Base-by-base conservation (phyloP, 1,140 invertebrate species). In the Neoseiulus cucumeris region DNA sequence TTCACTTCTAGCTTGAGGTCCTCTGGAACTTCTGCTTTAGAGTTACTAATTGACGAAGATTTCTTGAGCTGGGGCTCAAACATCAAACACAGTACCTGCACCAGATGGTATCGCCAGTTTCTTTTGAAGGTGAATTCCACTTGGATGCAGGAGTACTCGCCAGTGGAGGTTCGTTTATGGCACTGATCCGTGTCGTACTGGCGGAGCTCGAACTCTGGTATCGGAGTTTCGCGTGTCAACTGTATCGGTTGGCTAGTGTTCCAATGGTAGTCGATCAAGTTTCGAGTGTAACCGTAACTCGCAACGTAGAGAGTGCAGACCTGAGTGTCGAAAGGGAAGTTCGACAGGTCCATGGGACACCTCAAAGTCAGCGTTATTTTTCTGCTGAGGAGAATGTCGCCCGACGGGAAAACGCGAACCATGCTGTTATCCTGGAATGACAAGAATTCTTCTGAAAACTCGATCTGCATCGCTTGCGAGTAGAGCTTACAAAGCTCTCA, bases 311-410 rank as follows among this genome's bases (percentile, higher is more conserved):
- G 25, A 12, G 12, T 25, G 22, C 51, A 59, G 14, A 59, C 51
- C 22, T 59, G 51, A 25, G 51, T 59, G 51, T 59, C 51, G 51
- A 59, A 59, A 6, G 51, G 51, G 51, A 59, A 59, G 4, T 14
- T 20, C 51, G 51, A 25, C 4, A 59, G 51, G 17, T 59, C 22
- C 51, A 59, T 59, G 14, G 51, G 51, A 20, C 51, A 59, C 4
- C 25, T 29, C 4, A 59, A 20, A 6, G 25, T 59, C 25, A 59
- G 51, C 12, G 51, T 2, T 17, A 33, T 14, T 14, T 33, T 25
- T 59, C 33, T 33, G 22, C 51, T 59, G 25, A 20, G 22, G 4
- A 18, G 14, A 18, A 59, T 59, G 14, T 59, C 14, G 4, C 51
- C 51, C 2, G 14, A 29, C 25, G 25, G 22, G 6, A 18, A 14